Conservation (phyloP, 2,797 vertebrate species). For the Pelodytes ibericus region DNA sequence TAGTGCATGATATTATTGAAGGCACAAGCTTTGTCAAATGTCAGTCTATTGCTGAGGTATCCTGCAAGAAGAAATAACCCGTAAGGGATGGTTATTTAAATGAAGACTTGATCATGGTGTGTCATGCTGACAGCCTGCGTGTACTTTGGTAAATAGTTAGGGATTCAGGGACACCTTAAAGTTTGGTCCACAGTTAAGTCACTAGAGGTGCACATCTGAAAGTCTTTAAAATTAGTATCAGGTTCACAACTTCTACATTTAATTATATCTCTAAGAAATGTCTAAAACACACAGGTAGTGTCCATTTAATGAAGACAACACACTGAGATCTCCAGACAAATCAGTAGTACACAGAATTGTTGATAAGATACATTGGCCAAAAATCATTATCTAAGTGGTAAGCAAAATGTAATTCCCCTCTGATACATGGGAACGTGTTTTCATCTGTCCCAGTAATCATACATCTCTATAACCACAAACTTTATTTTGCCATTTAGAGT, state of each 20-base stretch:
- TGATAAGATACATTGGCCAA: background rate
- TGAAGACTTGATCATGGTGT: conserved; percentile 4
- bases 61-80: background rate
- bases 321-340: conserved; percentile 14
- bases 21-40: background rate
- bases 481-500: no score
- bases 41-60: background rate
- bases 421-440: background rate
- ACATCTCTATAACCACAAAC: no score
- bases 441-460: background rate
- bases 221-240: background rate
- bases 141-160: conserved; percentile 13
- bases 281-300: background rate
- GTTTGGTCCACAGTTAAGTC: background rate
- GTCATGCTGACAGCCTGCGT: background rate
- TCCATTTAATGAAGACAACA: background rate
- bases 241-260: conserved; percentile 13
- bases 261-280: conserved; percentile 16
- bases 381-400: background rate
- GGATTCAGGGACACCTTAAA: conserved; percentile 16
- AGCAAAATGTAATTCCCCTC: background rate
- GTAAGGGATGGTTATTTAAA: conserved; percentile 13
- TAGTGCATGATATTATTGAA: background rate
- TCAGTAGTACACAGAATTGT: background rate
- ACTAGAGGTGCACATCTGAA: conserved; percentile 1